Evolutionary conservation across 2,113 vertebrate genomes (phyloP), one percentile per base, ranked within the genome.

Genomic region (Emydocephalus ijimae): DNA sequence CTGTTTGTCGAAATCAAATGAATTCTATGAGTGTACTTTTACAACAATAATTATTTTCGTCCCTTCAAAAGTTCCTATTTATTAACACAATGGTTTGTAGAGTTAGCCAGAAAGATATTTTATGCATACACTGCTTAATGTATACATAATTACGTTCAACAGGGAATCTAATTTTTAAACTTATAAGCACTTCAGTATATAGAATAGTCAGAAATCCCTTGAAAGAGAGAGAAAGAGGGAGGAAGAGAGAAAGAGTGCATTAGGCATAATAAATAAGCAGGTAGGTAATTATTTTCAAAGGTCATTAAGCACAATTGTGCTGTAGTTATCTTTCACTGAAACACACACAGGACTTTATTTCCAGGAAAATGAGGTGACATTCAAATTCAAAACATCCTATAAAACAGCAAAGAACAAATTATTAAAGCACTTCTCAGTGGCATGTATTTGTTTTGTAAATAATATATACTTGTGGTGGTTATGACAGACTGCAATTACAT

Each of bases 261-360:
- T 26, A 91, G 43, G 45, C 29, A 59, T 89, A 45, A 29, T 74
- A 87, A 95, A 93, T 94, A 96, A 95, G 52, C 74, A 89, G 88
- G 55, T 39, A 96, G 93, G 94, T 90, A 39, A 95, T 96, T 95
- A 94, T 95, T 95, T 95, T 94, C 52, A n/a, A 95, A 96, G 94
- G 93, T 96, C 94, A 95, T 92, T 94, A 4, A 1, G 20, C 12
- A 94, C 52, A 94, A 95, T 21, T 95, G 93, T 93, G 86, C 88
- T 96, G 57, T 24, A 88, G 34, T 64, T 95, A 88, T 94, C 93
- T 96, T 93, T 86, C 91, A 93, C 94, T 93, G 93, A 93, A 95
- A 88, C 10, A 89, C 48, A 90, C 7, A 57, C 3, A 92, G 69
- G 88, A 59, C 92, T 69, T 86, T 95, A 95, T 90, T 94, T 61